phyloP scores from a whole-genome alignment of 2,888 invertebrate species.

The Troides helena region DNA sequence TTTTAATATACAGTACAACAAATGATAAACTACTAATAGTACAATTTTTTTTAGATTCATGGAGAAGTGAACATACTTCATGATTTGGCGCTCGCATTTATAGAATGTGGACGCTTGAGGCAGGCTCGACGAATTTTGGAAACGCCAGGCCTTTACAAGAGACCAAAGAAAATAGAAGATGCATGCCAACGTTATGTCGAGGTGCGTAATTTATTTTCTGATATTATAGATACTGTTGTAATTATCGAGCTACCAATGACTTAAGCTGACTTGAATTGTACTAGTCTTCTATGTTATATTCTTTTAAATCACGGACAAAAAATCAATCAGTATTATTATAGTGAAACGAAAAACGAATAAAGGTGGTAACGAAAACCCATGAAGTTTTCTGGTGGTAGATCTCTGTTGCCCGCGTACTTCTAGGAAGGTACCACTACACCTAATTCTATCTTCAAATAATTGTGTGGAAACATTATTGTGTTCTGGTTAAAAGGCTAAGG shows the following conservation, averaged over 20 bases:
- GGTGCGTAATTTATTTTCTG: conserved; percentile 40
- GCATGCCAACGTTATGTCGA: conserved; percentile 83
- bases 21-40: too few species aligned
- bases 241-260: neutral
- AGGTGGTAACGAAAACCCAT: neutral
- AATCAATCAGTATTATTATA: too few species aligned
- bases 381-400: too few species aligned
- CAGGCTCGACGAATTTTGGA: conserved; percentile 92
- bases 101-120: conserved; percentile 88
- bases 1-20: neutral
- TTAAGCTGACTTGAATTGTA: neutral
- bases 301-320: too few species aligned
- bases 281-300: too few species aligned
- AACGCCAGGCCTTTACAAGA: conserved; percentile 88
- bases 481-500: too few species aligned
- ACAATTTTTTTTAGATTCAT: conserved; percentile 65
- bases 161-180: conserved; percentile 83
- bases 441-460: too few species aligned
- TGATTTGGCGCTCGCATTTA: conserved; percentile 90
- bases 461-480: too few species aligned
- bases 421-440: too few species aligned
- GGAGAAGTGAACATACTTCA: conserved; percentile 92
- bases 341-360: neutral
- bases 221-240: neutral
- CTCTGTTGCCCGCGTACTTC: too few species aligned